Evolutionary conservation across 1,140 invertebrate species (phyloP), one percentile per base, ranked within the genome.

Genomic region (Caerostris extrusa): DNA sequence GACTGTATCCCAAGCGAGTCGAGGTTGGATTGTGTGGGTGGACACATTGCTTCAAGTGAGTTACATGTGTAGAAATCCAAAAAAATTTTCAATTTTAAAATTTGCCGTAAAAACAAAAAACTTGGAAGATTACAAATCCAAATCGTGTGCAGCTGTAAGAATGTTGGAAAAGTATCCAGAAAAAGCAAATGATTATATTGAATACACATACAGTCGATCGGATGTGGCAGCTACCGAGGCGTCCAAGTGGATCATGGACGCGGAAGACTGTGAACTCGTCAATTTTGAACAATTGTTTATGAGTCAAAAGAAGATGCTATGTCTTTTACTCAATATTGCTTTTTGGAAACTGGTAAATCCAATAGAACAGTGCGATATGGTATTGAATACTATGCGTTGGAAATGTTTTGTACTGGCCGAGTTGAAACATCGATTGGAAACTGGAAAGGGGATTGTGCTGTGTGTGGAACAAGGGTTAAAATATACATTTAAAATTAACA

Each of bases 11-110:
- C n/a, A 34, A 19, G 17, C 19, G 5, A 87, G 71, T 83, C 56
- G 67, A 14, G 90, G 90, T n/a, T 91, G 90, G 90, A 91, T 91
- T n/a, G 5, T 87, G 7, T 93, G 91, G 91, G 19, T 69, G 8
- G n/a, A 93, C 17, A 10, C 19, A 6, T n/a, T 93, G 2, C 53
- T 34, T 14, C 14, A 71, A 34, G 91, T 56, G 2, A 50, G 34
- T 56, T 93, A 69, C n/a, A 69, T 57, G 14, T 93, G 91, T 17
- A 53, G 91, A 50, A 83, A 93, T 87, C 50, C 83, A 4, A 93
- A 71, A 69, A 69, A 53, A 50, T 77, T 50, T 71, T 86, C 64
- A 34, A 60, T n/a, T 85, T n/a, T n/a, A n/a, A n/a, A n/a, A n/a
- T n/a, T 90, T 81, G 34, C 3, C n/a, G 82, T 8, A n/a, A 93